These are phyloP conservation scores for Epizoanthus fatuus DNA, from an alignment of 92 coral and sea anemone genomes.

Conservation along the genomic window DNA sequence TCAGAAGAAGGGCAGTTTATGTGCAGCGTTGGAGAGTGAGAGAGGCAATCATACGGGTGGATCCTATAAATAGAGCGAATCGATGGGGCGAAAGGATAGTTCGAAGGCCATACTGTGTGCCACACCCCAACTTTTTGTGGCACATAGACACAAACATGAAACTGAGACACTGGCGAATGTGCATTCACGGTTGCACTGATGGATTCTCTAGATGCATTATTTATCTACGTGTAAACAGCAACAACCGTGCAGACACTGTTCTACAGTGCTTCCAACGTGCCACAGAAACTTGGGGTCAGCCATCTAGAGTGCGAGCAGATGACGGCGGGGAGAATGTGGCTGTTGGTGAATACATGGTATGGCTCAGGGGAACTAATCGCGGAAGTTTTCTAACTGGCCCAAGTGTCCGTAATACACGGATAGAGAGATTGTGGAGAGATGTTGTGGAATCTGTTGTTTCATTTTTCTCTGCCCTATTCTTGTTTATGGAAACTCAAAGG, in stretches of 20 bases:
- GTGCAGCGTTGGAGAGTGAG: slow-evolving; percentile 64
- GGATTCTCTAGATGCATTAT: slow-evolving; percentile 51
- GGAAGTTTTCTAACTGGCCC: too few species aligned
- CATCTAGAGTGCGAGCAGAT: too few species aligned
- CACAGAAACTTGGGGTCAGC: slow-evolving; percentile 30
- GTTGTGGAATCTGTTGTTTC: slow-evolving; percentile 40
- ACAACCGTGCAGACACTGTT: slow-evolving; percentile 69
- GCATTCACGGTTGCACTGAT: slow-evolving; percentile 71
- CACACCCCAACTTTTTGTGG: slow-evolving; percentile 69
- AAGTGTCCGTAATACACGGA: too few species aligned
- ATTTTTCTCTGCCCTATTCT: slow-evolving; percentile 41
- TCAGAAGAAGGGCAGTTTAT: slow-evolving; percentile 34
- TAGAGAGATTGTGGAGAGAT: too few species aligned
- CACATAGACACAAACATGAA: slow-evolving; percentile 69
- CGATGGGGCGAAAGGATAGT: slow-evolving; percentile 66
- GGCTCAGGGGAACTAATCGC: too few species aligned
- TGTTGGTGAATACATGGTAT: too few species aligned
- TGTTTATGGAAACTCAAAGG: slow-evolving; percentile 50
- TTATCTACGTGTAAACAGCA: slow-evolving; percentile 40
- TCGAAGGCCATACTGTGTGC: slow-evolving; percentile 64
- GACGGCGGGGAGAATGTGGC: too few species aligned
- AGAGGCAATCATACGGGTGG: slow-evolving; percentile 58
- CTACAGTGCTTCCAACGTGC: slow-evolving; percentile 48
- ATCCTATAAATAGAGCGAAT: slow-evolving; percentile 62
- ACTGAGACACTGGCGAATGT: slow-evolving; percentile 56